A percentile compares a stretch with the other conserved stretches of the same genome.
Conservation (phyloP, 2,113 vertebrate genomes). For the Serinus canaria region DNA sequence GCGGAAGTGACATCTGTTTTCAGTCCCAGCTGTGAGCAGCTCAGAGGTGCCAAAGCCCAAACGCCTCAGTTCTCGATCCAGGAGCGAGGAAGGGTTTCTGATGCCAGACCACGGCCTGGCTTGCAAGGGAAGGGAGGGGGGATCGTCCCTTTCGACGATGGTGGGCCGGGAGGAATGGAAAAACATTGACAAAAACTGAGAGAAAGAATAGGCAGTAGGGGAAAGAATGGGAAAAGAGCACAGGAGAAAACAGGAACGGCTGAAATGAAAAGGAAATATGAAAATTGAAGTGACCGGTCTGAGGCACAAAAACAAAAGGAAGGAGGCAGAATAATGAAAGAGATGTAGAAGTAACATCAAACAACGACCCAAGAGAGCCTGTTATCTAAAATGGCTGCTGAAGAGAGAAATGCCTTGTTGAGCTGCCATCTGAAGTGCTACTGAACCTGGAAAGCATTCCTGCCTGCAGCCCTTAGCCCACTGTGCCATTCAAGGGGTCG, state of each 20-base stretch:
- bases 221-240: not conserved
- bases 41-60: slow-evolving; percentile 29
- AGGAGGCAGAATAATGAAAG: not conserved
- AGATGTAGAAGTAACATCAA: not conserved
- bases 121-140: not conserved
- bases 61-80: slow-evolving; percentile 62
- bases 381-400: not conserved
- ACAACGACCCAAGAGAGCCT: not conserved
- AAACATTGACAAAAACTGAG: slow-evolving; percentile 14
- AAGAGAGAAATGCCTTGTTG: not conserved
- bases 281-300: not conserved
- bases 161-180: slow-evolving; percentile 48
- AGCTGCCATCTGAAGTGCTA: not conserved
- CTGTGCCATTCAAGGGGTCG: not conserved
- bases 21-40: slow-evolving; percentile 49
- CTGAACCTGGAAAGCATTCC: not conserved
- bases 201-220: slow-evolving; percentile 22
- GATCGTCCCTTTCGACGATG: not conserved
- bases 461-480: not conserved
- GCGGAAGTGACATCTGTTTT: slow-evolving; percentile 57
- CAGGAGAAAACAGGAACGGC: not conserved
- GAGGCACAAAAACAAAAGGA: not conserved
- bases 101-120: slow-evolving; percentile 63
- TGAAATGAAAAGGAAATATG: not conserved
- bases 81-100: slow-evolving; percentile 50